These are phyloP conservation scores for Poeciliopsis paucimaculata DNA, from an alignment of 2,797 vertebrate genomes.

Conservation along the genomic window DNA sequence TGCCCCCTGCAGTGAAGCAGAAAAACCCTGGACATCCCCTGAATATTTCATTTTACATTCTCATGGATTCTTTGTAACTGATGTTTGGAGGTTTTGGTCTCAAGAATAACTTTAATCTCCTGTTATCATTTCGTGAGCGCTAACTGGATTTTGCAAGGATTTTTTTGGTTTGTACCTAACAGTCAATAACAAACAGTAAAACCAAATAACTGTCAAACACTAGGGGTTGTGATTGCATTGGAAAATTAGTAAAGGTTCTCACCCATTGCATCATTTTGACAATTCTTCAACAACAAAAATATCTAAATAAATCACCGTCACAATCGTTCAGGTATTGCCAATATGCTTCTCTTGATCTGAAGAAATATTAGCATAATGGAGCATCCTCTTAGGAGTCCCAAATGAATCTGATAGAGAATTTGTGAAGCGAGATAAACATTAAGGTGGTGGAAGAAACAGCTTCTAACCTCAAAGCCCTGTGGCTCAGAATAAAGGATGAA, in stretches of 20 bases:
- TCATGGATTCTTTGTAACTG: background rate
- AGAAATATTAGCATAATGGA: background rate
- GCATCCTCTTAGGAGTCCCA: no score
- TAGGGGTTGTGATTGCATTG: background rate
- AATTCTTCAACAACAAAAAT: background rate
- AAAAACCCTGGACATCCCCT: background rate
- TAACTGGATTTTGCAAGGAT: background rate
- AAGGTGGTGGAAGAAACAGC: background rate
- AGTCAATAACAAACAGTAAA: background rate
- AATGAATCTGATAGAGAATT: background rate
- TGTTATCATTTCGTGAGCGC: background rate
- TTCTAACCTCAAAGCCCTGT: background rate
- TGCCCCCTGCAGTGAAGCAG: background rate
- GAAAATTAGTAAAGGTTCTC: background rate
- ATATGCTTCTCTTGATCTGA: background rate
- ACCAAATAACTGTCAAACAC: background rate
- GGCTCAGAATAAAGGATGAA: background rate
- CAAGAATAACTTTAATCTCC: background rate
- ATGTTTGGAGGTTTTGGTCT: background rate
- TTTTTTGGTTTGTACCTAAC: background rate
- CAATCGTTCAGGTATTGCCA: background rate
- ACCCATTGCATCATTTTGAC: background rate
- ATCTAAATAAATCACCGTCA: background rate
- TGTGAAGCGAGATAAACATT: background rate
- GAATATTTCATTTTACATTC: background rate